These are phyloP conservation scores for Hemitrygon akajei DNA, from an alignment of 2,797 vertebrate species.

Conservation along the genomic window DNA sequence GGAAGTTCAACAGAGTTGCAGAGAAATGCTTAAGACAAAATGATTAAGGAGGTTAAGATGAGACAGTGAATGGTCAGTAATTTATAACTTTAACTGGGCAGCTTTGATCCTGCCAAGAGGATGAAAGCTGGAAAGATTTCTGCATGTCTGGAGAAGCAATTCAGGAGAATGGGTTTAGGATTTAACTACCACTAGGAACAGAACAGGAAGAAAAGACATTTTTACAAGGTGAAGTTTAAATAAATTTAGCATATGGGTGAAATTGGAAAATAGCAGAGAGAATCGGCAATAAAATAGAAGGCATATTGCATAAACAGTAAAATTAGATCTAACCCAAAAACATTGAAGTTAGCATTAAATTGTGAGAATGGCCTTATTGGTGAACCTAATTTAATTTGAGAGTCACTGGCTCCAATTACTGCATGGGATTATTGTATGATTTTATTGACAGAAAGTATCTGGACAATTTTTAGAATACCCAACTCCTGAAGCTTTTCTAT, in stretches of 20 bases:
- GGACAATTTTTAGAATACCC: too few species aligned
- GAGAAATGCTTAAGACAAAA: not conserved
- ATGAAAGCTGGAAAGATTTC: not conserved
- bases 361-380: not conserved
- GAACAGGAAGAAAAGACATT: not conserved
- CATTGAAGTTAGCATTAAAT: not conserved
- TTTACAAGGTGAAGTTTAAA: not conserved
- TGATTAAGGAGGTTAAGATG: not conserved
- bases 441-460: not conserved
- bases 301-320: not conserved
- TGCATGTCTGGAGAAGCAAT: not conserved
- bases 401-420: not conserved
- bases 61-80: not conserved
- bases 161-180: not conserved
- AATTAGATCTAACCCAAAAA: not conserved
- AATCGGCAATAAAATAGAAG: not conserved
- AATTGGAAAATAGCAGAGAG: not conserved
- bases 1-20: not conserved
- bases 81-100: not conserved
- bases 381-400: not conserved
- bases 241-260: not conserved
- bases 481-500: too few species aligned
- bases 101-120: not conserved
- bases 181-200: too few species aligned
- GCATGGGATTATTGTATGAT: not conserved